Percentiles rank a stretch among this genome's conserved stretches.
Evolutionary conservation across 2,113 vertebrate genomes (phyloP).

Genomic region (Alethe diademata): DNA sequence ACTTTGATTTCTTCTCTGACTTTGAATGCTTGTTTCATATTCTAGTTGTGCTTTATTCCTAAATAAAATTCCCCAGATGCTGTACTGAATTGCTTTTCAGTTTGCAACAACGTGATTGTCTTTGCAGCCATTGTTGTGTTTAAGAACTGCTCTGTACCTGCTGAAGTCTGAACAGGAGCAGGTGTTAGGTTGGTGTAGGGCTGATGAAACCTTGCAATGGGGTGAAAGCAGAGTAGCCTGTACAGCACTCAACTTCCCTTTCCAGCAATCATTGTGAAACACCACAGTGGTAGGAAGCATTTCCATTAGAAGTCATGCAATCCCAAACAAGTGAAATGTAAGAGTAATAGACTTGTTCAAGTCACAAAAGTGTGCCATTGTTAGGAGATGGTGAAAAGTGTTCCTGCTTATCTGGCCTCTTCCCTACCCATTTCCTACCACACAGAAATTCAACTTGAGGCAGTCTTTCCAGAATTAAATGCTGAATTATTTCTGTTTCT

Average conservation of each 20-base stretch:
- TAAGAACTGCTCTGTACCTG: background rate
- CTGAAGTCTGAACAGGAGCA: background rate
- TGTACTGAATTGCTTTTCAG: background rate
- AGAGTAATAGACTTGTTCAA: background rate
- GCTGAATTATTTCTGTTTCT: background rate
- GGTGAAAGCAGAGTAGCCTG: background rate
- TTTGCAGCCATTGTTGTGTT: background rate
- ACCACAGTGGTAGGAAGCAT: background rate
- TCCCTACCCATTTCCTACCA: background rate
- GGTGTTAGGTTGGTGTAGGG: background rate
- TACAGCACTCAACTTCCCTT: background rate
- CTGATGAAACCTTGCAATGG: background rate
- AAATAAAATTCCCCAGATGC: conserved; percentile 38
- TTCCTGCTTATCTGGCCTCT: background rate
- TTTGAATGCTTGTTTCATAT: conserved; percentile 17
- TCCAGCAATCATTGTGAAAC: background rate
- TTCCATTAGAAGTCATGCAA: background rate
- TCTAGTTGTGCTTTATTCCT: background rate
- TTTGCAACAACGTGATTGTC: background rate
- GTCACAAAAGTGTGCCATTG: background rate
- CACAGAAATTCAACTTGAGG: background rate
- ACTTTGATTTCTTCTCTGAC: conserved; percentile 8
- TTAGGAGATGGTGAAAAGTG: background rate
- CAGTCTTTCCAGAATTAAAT: background rate
- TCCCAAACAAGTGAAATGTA: background rate